phyloP scores from a whole-genome alignment of 1,140 invertebrate species.

The Pollicipes pollicipes region DNA sequence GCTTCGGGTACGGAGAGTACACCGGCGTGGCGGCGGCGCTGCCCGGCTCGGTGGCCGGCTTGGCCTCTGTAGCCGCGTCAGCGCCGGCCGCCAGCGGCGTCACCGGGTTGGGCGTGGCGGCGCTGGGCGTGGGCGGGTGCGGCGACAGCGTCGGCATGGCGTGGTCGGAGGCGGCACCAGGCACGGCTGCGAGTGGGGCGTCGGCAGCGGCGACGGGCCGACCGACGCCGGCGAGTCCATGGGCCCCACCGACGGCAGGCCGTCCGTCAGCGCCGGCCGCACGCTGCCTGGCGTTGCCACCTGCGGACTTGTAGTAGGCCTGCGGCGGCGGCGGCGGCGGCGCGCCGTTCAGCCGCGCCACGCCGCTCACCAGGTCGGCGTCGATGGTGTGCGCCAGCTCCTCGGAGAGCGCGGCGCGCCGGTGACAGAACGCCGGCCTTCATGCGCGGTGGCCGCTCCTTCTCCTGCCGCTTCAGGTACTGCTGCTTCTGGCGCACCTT shows the following conservation, averaged over 20 bases:
- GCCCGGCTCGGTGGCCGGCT: conserved; percentile 7
- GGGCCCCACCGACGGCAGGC: conserved; percentile 18
- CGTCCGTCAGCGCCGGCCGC: conserved; percentile 19
- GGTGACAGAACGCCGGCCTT: conserved; percentile 4
- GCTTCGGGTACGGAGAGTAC: neutral
- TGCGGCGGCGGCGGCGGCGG: neutral
- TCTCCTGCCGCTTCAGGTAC: neutral
- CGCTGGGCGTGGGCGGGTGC: conserved; percentile 29
- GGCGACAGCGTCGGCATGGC: conserved; percentile 51
- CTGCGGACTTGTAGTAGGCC: conserved; percentile 13
- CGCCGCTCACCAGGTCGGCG: conserved; percentile 5
- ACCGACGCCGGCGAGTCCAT: conserved; percentile 52
- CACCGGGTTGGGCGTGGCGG: conserved; percentile 11
- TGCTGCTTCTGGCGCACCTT: conserved; percentile 1
- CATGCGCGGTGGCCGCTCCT: neutral
- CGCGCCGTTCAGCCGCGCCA: neutral
- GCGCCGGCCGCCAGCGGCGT: neutral
- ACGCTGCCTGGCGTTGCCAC: conserved; percentile 21
- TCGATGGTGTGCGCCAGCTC: conserved; percentile 6
- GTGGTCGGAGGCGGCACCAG: conserved; percentile 48
- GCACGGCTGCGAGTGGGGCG: conserved; percentile 50
- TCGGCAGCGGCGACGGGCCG: conserved; percentile 55
- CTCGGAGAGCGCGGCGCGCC: conserved; percentile 4
- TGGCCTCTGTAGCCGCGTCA: neutral
- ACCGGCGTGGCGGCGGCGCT: conserved; percentile 11